Percentiles rank a stretch among this genome's conserved stretches.
These are phyloP conservation scores for Petrocephalus microphthalmus DNA, from an alignment of 2,113 vertebrate species.

Conservation along the genomic window DNA sequence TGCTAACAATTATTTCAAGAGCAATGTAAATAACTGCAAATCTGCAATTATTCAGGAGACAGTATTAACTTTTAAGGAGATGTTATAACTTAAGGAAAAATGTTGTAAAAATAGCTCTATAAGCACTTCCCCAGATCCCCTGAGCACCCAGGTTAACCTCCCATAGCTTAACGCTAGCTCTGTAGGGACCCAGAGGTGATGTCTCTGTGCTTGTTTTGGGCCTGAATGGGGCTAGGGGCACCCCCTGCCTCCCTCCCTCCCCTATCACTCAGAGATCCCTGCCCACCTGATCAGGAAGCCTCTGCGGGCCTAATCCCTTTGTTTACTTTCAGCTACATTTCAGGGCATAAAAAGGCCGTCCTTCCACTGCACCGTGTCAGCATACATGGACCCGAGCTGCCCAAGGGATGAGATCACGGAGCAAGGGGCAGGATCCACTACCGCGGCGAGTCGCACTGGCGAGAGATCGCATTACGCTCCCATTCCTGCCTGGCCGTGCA, in stretches of 20 bases:
- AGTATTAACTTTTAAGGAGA: background rate
- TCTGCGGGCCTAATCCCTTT: background rate
- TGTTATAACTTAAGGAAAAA: background rate
- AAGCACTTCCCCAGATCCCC: background rate
- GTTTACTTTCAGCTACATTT: background rate
- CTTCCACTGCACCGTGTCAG: background rate
- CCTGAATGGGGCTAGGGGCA: background rate
- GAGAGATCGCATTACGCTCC: background rate
- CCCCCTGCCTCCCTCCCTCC: background rate
- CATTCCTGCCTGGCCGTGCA: background rate
- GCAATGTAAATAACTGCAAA: background rate
- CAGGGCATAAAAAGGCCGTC: background rate
- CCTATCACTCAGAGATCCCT: no score
- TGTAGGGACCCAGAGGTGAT: background rate
- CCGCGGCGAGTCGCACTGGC: background rate
- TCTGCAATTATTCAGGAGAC: background rate
- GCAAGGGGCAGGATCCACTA: background rate
- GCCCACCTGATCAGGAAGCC: background rate
- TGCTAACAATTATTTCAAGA: background rate
- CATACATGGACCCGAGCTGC: background rate
- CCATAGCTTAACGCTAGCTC: background rate
- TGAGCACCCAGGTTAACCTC: background rate
- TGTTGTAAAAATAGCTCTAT: background rate
- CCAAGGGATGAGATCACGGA: background rate
- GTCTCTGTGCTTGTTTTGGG: background rate